These are phyloP conservation scores for Trachelus troglodyta DNA, from an alignment of 2,888 invertebrate species.

Conservation along the genomic window DNA sequence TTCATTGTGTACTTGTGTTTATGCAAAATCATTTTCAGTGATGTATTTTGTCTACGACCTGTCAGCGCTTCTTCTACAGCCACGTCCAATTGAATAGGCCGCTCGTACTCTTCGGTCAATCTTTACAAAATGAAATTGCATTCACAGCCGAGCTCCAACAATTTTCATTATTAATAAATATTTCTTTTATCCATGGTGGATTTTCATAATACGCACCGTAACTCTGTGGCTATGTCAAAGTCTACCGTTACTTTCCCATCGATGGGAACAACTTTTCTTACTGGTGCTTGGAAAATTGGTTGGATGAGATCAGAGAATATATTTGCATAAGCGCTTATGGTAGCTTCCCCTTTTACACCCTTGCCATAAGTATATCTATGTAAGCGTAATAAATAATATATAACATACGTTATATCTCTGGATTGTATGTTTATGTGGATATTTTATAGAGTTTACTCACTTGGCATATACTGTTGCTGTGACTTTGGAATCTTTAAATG, in stretches of 20 bases:
- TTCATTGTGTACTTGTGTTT: conserved; percentile 81
- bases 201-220: conserved; percentile 60
- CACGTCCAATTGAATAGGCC: conserved; percentile 87
- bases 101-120: conserved; percentile 82
- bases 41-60: conserved; percentile 83
- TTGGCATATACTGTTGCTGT: conserved; percentile 84
- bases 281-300: conserved; percentile 76
- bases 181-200: background rate
- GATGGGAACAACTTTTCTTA: conserved; percentile 72
- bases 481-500: conserved; percentile 83
- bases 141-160: background rate
- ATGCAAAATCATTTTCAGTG: conserved; percentile 80
- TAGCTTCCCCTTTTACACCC: conserved; percentile 87
- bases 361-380: conserved; percentile 86
- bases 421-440: background rate
- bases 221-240: conserved; percentile 80
- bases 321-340: conserved; percentile 85
- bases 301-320: conserved; percentile 83
- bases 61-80: conserved; percentile 92
- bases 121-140: conserved; percentile 57
- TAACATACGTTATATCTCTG: background rate
- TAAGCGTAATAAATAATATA: background rate
- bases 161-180: conserved; percentile 1
- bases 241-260: conserved; percentile 82
- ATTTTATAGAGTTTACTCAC: conserved; percentile 68